Conservation (phyloP, 1,140 invertebrate genomes). For the Bombus confusus region DNA sequence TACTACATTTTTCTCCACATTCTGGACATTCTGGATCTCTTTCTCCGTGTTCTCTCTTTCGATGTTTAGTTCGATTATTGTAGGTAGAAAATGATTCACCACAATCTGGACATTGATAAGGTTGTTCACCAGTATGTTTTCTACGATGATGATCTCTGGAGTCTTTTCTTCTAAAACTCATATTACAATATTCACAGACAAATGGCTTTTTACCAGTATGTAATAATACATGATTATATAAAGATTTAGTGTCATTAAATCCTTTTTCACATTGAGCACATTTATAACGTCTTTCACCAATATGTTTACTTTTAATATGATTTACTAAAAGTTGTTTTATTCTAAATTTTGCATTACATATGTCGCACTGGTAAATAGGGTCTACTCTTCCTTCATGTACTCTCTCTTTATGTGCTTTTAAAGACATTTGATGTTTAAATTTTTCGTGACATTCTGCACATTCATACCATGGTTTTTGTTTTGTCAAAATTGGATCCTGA, state of each 20-base stretch:
- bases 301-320: conserved; percentile 68
- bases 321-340: conserved; percentile 63
- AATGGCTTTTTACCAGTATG: conserved; percentile 65
- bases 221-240: conserved; percentile 65
- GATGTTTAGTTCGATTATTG: conserved; percentile 56
- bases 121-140: conserved; percentile 63
- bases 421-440: conserved; percentile 71
- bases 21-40: conserved; percentile 59
- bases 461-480: conserved; percentile 64
- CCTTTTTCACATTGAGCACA: conserved; percentile 63
- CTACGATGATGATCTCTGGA: conserved; percentile 62
- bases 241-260: conserved; percentile 61
- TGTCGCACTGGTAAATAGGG: conserved; percentile 61
- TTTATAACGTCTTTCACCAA: conserved; percentile 62
- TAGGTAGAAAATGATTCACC: conserved; percentile 59
- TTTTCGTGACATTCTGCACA: conserved; percentile 66
- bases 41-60: conserved; percentile 60
- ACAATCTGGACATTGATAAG: conserved; percentile 65
- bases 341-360: conserved; percentile 55
- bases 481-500: conserved; percentile 61
- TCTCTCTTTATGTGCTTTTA: conserved; percentile 67
- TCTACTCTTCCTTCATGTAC: conserved; percentile 60
- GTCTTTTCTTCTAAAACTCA: conserved; percentile 62
- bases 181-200: conserved; percentile 62
- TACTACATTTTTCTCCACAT: conserved; percentile 57